Evolutionary conservation across 2,797 vertebrate genomes (phyloP), one percentile per base, ranked within the genome.

Genomic region (Mus spretus): DNA sequence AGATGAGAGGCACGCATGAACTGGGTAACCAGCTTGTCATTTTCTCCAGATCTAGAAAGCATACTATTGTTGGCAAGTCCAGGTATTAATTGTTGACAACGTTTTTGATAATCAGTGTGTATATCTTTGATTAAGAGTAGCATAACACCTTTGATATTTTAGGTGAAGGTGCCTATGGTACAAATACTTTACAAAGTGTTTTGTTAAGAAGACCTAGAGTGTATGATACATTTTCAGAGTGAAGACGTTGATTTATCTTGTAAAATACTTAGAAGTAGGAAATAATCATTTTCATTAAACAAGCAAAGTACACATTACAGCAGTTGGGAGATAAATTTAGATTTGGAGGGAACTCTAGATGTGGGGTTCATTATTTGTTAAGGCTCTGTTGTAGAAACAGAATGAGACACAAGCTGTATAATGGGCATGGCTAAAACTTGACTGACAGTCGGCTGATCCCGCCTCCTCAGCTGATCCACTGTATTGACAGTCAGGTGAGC

Each of bases 201-300:
- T 87, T 80, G 31, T 78, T 65, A 89, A 95, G 57, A 94, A 88
- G 72, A 96, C 78, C 2, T 53, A 37, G 77, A 95, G 72, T 34
- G 50, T 14, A 84, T 80, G 50, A 90, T 63, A 40, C 22, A 89
- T 87, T 50, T 96, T 93, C 44, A 87, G 44, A 83, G n/a, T 65
- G 24, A 55, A 90, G 37, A 59, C 17, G 78, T 24, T 88, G 72
- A 85, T 95, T 94, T 92, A 87, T 93, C 95, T 96, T 78, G 70
- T 78, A 94, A 97, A 78, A 3, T 55, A 95, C 90, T 94, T 95
- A 95, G 57, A 96, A 94, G 72, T 17, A 55, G 91, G 63, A 96
- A 89, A 93, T 63, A 91, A 47, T 7, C 57, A 90, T 93, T 93
- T 93, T 88, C 40, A 90, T 93, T 92, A 93, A 95, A 90, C 9